These are phyloP conservation scores for Mantis religiosa DNA, from an alignment of 2,888 invertebrate genomes.

Conservation along the genomic window DNA sequence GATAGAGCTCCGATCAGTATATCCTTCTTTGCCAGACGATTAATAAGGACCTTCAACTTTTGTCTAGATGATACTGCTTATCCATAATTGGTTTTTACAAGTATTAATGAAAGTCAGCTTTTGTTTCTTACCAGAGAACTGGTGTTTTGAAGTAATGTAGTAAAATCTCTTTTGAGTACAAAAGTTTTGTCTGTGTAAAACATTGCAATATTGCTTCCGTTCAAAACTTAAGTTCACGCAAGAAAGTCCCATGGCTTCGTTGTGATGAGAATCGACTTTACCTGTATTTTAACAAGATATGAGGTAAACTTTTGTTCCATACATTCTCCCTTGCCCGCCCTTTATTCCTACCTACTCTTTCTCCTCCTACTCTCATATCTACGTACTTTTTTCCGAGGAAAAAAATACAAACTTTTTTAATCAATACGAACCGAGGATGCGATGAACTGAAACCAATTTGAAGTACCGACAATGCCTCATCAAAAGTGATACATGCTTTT, in stretches of 20 bases:
- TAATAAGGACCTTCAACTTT: no score
- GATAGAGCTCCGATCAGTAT: no score
- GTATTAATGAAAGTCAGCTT: no score
- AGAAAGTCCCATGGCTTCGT: not conserved
- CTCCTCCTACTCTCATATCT: conserved; percentile 6
- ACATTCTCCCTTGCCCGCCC: not conserved
- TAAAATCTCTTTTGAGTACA: no score
- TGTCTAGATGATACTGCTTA: no score
- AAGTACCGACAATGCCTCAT: conserved; percentile 5
- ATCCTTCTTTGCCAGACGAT: no score
- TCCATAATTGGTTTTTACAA: no score
- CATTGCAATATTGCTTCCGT: no score
- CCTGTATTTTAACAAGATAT: conserved; percentile 12
- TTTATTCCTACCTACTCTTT: not conserved
- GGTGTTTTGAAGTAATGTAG: no score
- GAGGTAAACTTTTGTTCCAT: conserved; percentile 14
- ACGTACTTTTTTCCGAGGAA: conserved; percentile 3
- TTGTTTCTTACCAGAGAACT: no score
- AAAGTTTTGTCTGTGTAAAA: no score
- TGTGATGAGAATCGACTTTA: not conserved
- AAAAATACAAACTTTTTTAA: conserved; percentile 26
- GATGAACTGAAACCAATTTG: conserved; percentile 20
- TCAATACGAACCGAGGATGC: conserved; percentile 25
- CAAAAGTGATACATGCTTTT: conserved; percentile 5
- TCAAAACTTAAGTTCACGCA: not conserved